These are phyloP conservation scores for Chaunax sp. DNA, from an alignment of 2,797 vertebrate genomes.

Conservation along the genomic window DNA sequence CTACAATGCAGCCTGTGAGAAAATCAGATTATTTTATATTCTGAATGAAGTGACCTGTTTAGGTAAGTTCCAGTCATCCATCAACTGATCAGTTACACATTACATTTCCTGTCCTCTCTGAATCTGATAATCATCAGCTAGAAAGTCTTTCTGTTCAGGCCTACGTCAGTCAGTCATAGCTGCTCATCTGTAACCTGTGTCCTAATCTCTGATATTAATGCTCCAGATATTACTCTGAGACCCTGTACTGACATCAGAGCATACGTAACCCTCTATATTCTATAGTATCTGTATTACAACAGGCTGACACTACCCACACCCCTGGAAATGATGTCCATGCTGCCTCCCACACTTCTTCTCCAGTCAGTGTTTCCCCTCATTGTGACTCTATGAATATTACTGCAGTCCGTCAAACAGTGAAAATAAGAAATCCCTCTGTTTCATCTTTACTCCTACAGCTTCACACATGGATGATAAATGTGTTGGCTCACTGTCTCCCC, in stretches of 20 bases:
- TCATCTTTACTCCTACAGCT: background rate
- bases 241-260: background rate
- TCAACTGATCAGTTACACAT: constrained; percentile 9
- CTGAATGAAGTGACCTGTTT: background rate
- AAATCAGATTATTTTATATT: background rate
- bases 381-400: background rate
- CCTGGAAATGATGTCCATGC: no score
- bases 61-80: background rate
- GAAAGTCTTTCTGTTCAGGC: background rate
- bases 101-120: background rate
- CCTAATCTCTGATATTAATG: background rate
- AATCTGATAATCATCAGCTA: background rate
- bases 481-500: background rate
- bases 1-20: background rate
- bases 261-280: no score
- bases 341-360: no score
- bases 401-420: background rate
- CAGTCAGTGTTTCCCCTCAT: background rate
- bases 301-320: no score
- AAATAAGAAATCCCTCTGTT: background rate
- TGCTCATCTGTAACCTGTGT: background rate
- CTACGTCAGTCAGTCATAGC: background rate
- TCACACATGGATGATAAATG: background rate
- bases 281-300: no score
- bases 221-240: background rate